Base-by-base conservation (phyloP, 2,797 vertebrate genomes). In the Synaphobranchus kaupii region DNA sequence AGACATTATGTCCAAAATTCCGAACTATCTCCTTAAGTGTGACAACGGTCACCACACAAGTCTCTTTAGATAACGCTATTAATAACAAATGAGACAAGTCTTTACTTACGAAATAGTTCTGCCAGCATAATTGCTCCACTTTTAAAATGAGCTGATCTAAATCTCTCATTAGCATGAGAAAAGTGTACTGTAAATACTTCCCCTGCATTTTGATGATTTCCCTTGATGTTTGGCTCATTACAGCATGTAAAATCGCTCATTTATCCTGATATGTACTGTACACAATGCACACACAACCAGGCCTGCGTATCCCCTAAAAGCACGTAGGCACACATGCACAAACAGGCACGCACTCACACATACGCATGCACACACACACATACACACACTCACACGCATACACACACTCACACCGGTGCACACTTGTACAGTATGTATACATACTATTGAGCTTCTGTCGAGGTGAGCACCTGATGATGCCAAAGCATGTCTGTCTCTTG, bases 161-260 rank as follows among this genome's bases (percentile, higher is more conserved):
- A 80, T 22, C 76, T 47, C 39, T 80, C 76, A 80, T 82, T 52
- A 48, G 34, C 44, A 25, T 48, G 47, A 50, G 22, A 1, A 48
- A 48, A 48, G n/a, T 82, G 44, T 17, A 52, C 56, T 52, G 44
- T 52, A 48, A 52, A 82, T 78, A 89, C 56, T 15, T 87, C 48
- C 20, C 86, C 87, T 56, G 56, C 56, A 31, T 48, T 22, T 39
- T 20, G 39, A 48, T 80, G 39, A 48, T 48, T n/a, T 48, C 48
- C 73, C 31, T 50, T 9, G 34, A 82, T 82, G 80, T n/a, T 82
- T 48, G 25, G 3, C 22, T 52, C 44, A 76, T 48, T 60, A 31
- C 28, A n/a, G 56, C 52, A 47, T 83, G 83, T 76, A 22, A 39
- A 44, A 44, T 22, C 31, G 44, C 73, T 44, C 34, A 17, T 76